Evolutionary conservation across 2,797 vertebrate genomes (phyloP).

Genomic region (Siniperca undulata): DNA sequence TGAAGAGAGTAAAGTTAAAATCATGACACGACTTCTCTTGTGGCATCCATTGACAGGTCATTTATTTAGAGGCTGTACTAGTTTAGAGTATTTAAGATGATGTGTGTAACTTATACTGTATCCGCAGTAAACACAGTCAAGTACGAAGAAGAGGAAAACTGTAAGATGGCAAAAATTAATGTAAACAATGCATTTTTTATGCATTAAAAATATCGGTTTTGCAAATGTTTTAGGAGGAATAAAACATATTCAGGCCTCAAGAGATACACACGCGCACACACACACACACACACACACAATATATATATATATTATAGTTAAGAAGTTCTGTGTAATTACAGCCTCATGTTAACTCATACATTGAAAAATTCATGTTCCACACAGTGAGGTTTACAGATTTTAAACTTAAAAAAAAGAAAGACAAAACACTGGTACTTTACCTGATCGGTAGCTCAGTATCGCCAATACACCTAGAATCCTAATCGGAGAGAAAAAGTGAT

Average conservation of each 20-base stretch:
- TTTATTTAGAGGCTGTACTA: conserved; percentile 38
- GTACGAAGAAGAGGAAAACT: not conserved
- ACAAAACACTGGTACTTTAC: too few species aligned
- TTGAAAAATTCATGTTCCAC: too few species aligned
- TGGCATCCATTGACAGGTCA: conserved; percentile 34
- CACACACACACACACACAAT: not conserved
- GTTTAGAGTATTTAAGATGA: conserved; percentile 15
- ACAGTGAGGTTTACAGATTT: not conserved
- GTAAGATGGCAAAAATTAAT: not conserved
- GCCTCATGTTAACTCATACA: not conserved
- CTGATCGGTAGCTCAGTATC: not conserved
- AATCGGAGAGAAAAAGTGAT: conserved; percentile 13
- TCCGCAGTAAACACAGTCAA: conserved; percentile 8
- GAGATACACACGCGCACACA: not conserved
- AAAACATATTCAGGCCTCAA: not conserved
- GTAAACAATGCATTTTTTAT: not conserved
- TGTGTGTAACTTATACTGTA: conserved; percentile 4
- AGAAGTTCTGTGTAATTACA: not conserved
- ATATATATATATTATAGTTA: too few species aligned
- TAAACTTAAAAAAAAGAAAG: not conserved
- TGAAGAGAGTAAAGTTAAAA: conserved; percentile 59
- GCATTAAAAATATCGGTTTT: not conserved
- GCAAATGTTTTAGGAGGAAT: not conserved
- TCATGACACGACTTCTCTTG: conserved; percentile 33
- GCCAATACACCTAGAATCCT: conserved; percentile 1